These are phyloP conservation scores for Grus americana DNA, from an alignment of 2,113 vertebrate genomes.

Conservation along the genomic window DNA sequence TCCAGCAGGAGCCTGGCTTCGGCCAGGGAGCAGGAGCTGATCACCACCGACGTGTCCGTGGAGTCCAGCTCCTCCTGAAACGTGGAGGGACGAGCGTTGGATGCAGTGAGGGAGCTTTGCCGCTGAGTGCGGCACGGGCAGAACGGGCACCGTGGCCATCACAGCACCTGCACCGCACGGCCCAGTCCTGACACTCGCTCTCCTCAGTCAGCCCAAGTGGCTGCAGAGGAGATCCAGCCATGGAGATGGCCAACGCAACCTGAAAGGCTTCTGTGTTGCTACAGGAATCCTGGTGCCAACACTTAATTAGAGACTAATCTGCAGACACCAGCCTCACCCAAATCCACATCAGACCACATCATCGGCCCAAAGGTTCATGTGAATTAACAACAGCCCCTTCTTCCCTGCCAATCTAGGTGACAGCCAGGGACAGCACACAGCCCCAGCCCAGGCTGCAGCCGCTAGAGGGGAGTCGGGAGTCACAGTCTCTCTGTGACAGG, in stretches of 20 bases:
- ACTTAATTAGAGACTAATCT: neutral
- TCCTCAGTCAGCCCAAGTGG: neutral
- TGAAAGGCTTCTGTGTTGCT: neutral
- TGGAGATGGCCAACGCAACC: fast-evolving
- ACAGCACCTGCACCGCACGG: neutral
- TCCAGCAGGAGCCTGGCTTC: slow-evolving; percentile 95
- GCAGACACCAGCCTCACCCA: neutral
- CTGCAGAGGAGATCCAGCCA: neutral
- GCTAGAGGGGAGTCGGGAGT: neutral
- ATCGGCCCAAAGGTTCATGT: neutral
- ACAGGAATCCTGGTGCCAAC: neutral
- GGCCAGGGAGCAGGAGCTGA: slow-evolving; percentile 94
- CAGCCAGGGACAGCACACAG: neutral
- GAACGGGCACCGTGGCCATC: fast-evolving
- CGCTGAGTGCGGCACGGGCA: fast-evolving
- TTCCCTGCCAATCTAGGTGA: neutral
- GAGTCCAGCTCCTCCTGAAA: slow-evolving; percentile 94
- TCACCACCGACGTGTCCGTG: slow-evolving; percentile 95
- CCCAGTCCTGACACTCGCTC: fast-evolving
- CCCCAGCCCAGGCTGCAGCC: neutral
- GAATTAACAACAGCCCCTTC: neutral
- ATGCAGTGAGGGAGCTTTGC: neutral
- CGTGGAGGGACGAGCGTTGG: fast-evolving
- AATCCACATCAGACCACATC: neutral
- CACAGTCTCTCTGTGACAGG: fast-evolving